Evolutionary conservation across 2,888 invertebrate genomes (phyloP), one percentile per base, ranked within the genome.

Genomic region (Ctenicera cuprea): DNA sequence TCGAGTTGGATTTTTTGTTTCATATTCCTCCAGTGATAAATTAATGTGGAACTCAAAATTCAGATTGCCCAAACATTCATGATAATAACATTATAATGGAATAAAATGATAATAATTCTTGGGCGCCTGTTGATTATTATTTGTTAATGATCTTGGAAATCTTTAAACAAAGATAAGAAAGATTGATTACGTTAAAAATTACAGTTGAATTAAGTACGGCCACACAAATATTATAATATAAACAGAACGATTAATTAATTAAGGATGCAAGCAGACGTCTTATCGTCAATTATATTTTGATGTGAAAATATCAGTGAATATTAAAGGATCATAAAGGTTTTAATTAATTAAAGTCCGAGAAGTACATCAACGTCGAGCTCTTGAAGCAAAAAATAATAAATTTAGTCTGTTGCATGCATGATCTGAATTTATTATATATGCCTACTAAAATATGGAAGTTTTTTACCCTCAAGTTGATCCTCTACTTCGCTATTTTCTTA

Each of bases 231-330:
- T 22, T 30, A 54, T 54, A 22, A 54, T 30, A 54, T 54, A 54
- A 54, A 54, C 20, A 30, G 54, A 30, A 33, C 30, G 26, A 54
- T 54, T 54, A 54, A 54, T 54, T 54, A 54, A 14, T 30, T 54
- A 54, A 26, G 30, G 11, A 26, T 14, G 18, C 45, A 45, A 12
- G 30, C 11, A 54, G 22, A 30, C 26, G 26, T 54, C 22, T 30
- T 26, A 54, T 54, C 22, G 30, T 54, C 30, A 48, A 18, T 48
- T 48, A 18, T 54, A 30, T 30, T 54, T 54, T 54, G 30, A 54
- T 54, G 26, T 33, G 30, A 30, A 54, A 54, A 54, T 30, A 54
- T 54, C 22, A 12, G 14, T 45, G 14, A 18, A 45, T 45, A 45
- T 14, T 16, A 14, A 16, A 18, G 45, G 5, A 18, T 45, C 18